Evolutionary conservation across 2,113 vertebrate genomes (phyloP).

Genomic region (Ammodytes dubius): DNA sequence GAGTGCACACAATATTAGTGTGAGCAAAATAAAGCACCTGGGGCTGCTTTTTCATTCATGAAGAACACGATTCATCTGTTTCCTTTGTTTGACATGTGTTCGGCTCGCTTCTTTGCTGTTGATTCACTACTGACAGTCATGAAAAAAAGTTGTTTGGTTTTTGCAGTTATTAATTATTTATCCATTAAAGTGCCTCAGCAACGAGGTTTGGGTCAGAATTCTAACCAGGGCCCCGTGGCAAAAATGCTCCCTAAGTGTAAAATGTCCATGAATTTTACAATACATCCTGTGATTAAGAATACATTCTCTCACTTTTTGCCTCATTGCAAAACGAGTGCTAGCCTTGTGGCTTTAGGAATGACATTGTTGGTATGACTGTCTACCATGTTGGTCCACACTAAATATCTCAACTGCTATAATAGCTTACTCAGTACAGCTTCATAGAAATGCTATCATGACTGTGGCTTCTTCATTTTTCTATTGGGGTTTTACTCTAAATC

Average conservation of each 20-base stretch:
- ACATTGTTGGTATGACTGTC: background rate
- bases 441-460: too few species aligned
- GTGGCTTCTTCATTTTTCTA: too few species aligned
- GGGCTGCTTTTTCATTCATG: slow-evolving; percentile 51
- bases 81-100: slow-evolving; percentile 38
- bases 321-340: background rate
- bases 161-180: slow-evolving; percentile 4
- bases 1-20: slow-evolving; percentile 50
- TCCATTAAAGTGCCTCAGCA: slow-evolving; percentile 15
- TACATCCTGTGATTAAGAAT: background rate
- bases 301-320: background rate
- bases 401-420: background rate
- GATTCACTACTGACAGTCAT: slow-evolving; percentile 15
- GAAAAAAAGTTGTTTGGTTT: slow-evolving; percentile 15
- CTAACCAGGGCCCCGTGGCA: background rate
- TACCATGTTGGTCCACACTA: background rate
- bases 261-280: slow-evolving; percentile 1
- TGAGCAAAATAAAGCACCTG: slow-evolving; percentile 37
- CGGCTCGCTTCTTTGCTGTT: slow-evolving; percentile 18
- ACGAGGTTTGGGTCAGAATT: slow-evolving; percentile 6
- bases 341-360: background rate
- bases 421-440: background rate
- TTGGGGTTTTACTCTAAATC: too few species aligned
- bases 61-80: slow-evolving; percentile 24
- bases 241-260: background rate